Evolutionary conservation across 64 coral and sea anemone species (phyloP).

Genomic region (Astreopora myriophthalma): DNA sequence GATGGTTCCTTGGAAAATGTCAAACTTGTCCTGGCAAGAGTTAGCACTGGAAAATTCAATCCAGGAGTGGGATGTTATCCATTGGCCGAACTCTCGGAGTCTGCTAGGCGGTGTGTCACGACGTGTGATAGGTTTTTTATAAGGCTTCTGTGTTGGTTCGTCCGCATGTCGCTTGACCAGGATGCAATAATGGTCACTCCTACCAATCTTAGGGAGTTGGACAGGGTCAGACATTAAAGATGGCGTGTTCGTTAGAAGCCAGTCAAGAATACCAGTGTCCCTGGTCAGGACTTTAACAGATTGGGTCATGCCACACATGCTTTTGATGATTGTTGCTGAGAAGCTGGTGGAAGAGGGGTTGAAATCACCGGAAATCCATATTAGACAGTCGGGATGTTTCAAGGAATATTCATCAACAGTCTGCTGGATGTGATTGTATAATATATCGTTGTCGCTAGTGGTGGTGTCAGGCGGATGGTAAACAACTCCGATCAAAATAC

Average conservation of each 20-base stretch:
- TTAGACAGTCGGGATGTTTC: too few species aligned
- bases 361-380: too few species aligned
- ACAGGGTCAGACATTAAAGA: not conserved
- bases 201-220: constrained; percentile 54
- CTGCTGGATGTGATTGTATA: too few species aligned
- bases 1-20: not conserved
- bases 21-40: not conserved
- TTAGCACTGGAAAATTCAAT: not conserved
- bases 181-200: constrained; percentile 54
- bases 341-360: too few species aligned
- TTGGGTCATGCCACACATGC: constrained; percentile 28
- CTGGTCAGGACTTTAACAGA: constrained; percentile 34
- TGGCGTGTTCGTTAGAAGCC: constrained; percentile 38
- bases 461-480: too few species aligned
- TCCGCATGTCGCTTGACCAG: not conserved
- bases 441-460: too few species aligned
- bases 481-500: too few species aligned
- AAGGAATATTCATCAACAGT: too few species aligned
- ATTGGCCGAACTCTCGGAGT: constrained; percentile 17
- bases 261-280: constrained; percentile 56
- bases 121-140: not conserved
- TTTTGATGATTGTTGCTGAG: not conserved
- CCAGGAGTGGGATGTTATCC: not conserved
- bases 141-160: not conserved
- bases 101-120: not conserved